Evolutionary conservation across 2,888 invertebrate species (phyloP).

Genomic region (Tinea trinotella): DNA sequence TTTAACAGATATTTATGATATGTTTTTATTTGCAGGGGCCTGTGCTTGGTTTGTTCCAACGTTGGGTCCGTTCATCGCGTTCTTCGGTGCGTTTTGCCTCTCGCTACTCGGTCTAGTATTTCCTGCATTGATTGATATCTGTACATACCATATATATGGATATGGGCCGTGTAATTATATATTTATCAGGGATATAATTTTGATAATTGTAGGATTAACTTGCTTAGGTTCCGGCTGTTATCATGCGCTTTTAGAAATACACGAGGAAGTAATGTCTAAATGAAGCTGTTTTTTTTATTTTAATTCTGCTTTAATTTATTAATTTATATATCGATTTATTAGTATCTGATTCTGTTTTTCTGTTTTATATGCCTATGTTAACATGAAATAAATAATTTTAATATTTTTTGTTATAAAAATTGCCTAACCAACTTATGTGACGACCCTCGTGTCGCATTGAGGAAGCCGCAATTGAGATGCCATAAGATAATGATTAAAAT

Average conservation of each 20-base stretch:
- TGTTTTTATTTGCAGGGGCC: conserved; percentile 68
- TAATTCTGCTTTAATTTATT: too few relatives aligned
- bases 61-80: conserved; percentile 80
- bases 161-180: conserved; percentile 36
- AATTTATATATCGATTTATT: too few relatives aligned
- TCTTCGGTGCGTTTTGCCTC: conserved; percentile 90
- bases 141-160: conserved; percentile 44
- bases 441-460: too few relatives aligned
- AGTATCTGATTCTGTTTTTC: too few relatives aligned
- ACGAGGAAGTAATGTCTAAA: background rate
- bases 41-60: conserved; percentile 84
- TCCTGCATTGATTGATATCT: conserved; percentile 74
- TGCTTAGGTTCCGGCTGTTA: conserved; percentile 39
- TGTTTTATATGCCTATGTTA: too few relatives aligned
- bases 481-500: too few relatives aligned
- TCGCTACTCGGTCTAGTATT: conserved; percentile 88
- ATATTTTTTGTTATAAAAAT: too few relatives aligned
- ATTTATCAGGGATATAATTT: conserved; percentile 32
- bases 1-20: too few relatives aligned
- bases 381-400: too few relatives aligned
- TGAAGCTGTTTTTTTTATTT: too few relatives aligned
- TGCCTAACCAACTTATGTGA: too few relatives aligned
- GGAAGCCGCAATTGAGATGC: too few relatives aligned
- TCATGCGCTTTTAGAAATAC: conserved; percentile 38
- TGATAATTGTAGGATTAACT: conserved; percentile 31